A percentile compares a stretch with the other conserved stretches of the same genome.
Evolutionary conservation across 2,113 vertebrate genomes (phyloP).

Genomic region (Anguilla rostrata): DNA sequence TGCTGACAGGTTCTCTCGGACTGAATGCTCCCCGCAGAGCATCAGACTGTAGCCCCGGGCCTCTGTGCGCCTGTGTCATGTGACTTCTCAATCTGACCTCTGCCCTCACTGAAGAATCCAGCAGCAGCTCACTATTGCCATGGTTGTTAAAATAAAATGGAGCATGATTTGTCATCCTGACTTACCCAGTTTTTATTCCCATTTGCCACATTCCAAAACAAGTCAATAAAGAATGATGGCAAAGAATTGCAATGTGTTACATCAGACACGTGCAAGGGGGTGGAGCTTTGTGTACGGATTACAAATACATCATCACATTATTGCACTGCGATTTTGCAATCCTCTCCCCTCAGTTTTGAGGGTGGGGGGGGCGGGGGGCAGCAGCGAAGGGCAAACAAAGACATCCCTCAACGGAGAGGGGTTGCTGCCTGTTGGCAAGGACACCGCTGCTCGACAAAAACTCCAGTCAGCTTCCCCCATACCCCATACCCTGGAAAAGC

Average conservation of each 20-base stretch:
- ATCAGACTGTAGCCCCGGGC: neutral
- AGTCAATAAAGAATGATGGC: neutral
- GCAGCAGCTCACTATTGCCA: neutral
- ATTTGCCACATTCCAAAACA: neutral
- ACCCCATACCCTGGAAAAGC: neutral
- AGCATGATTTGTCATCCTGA: neutral
- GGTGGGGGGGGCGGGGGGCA: too few species aligned
- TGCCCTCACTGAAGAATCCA: neutral
- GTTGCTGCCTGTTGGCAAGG: neutral
- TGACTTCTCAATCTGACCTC: neutral
- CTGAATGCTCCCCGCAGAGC: neutral
- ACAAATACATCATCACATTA: neutral
- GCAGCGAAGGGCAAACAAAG: neutral
- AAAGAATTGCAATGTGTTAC: constrained; percentile 20
- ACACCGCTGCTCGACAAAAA: neutral
- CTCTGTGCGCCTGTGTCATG: neutral
- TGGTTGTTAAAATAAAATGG: neutral
- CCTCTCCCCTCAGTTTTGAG: neutral
- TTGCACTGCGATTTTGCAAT: neutral
- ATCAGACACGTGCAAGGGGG: constrained; percentile 6
- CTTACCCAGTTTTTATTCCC: neutral
- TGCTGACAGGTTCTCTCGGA: neutral
- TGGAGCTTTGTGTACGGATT: neutral
- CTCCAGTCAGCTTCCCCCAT: neutral
- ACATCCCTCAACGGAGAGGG: neutral